Evolutionary conservation across 2,797 vertebrate genomes (phyloP).

Genomic region (Eleutherodactylus coqui): DNA sequence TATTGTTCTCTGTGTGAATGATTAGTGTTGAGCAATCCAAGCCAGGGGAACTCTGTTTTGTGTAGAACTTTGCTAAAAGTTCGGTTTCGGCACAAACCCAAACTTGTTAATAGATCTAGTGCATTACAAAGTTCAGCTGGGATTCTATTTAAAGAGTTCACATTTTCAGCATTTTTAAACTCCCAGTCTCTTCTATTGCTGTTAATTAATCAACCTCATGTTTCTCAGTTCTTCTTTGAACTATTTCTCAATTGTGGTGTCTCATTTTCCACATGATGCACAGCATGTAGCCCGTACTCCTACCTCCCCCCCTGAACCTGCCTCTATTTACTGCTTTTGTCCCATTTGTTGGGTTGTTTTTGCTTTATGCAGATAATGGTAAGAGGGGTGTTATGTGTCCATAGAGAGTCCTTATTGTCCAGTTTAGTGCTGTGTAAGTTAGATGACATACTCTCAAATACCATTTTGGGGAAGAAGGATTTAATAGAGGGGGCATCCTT

Average conservation of each 20-base stretch:
- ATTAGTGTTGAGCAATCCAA: too few species aligned
- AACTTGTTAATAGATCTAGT: too few species aligned
- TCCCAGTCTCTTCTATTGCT: background rate
- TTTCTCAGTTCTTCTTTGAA: background rate
- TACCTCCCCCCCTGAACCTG: too few species aligned
- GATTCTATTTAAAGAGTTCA: background rate
- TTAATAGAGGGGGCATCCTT: too few species aligned
- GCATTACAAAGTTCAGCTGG: background rate
- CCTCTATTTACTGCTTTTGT: background rate
- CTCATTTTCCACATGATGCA: constrained; percentile 3
- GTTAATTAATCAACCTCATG: background rate
- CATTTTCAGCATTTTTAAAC: background rate
- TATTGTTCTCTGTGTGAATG: too few species aligned
- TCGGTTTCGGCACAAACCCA: too few species aligned
- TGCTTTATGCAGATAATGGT: background rate
- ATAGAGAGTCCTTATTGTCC: too few species aligned
- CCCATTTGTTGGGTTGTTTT: background rate
- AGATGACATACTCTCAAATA: background rate
- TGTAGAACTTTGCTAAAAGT: too few species aligned
- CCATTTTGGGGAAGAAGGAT: too few species aligned
- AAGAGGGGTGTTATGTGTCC: background rate
- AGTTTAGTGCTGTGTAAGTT: too few species aligned
- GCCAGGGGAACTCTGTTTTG: too few species aligned
- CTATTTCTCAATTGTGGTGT: background rate
- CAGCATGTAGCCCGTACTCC: background rate